A percentile compares a stretch with the other conserved stretches of the same genome.
These are phyloP conservation scores for Aphelocoma californica DNA, from an alignment of 2,797 vertebrate genomes.

Conservation along the genomic window DNA sequence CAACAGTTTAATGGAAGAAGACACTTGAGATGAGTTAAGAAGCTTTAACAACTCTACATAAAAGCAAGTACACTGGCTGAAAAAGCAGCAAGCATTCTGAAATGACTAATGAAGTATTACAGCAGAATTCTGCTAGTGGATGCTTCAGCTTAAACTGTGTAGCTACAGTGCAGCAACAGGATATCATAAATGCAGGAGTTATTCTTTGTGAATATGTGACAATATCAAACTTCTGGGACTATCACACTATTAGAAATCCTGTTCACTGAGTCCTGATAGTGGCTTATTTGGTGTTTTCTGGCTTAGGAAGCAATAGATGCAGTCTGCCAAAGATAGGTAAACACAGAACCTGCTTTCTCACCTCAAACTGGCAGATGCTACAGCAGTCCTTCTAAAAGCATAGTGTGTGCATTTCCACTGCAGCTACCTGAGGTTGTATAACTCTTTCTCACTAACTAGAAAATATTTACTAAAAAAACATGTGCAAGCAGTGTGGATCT, in stretches of 20 bases:
- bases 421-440: background rate
- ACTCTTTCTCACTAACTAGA: background rate
- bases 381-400: background rate
- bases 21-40: background rate
- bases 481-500: background rate
- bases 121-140: background rate
- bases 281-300: background rate
- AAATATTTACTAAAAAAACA: background rate
- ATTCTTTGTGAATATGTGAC: background rate
- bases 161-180: background rate
- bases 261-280: background rate
- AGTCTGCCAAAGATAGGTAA: background rate
- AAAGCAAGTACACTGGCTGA: background rate
- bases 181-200: background rate
- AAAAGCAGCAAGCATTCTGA: background rate
- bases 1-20: slow-evolving; percentile 1
- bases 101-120: background rate
- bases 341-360: background rate
- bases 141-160: background rate
- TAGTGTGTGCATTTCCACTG: background rate
- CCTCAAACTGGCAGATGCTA: background rate
- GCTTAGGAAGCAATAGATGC: background rate
- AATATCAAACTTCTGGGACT: background rate
- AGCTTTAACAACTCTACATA: background rate
- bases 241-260: background rate